Conservation (phyloP, 2,113 vertebrate species). For the Podarcis raffonei region DNA sequence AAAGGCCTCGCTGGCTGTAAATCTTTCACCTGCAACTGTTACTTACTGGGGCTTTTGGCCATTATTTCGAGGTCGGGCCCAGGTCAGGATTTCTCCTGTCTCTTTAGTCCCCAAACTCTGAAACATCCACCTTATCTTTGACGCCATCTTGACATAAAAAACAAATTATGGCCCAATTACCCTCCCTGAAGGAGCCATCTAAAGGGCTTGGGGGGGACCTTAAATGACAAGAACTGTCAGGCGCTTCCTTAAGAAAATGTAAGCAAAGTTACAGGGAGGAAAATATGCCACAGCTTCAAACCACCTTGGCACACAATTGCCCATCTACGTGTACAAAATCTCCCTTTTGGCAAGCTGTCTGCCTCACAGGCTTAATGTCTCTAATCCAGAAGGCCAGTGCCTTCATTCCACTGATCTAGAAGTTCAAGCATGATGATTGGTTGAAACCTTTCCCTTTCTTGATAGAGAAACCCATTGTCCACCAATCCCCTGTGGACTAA, state of each 20-base stretch:
- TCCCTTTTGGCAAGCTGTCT: background rate
- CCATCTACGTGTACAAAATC: background rate
- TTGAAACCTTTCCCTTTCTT: background rate
- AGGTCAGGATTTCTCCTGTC: slow-evolving; percentile 75
- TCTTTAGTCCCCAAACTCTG: slow-evolving; percentile 67
- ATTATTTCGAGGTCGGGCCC: slow-evolving; percentile 68
- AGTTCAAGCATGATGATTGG: background rate
- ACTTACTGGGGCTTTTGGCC: slow-evolving; percentile 64
- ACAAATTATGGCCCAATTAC: slow-evolving; percentile 75
- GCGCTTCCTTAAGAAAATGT: slow-evolving; percentile 50
- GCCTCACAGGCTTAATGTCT: background rate
- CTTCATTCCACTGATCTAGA: background rate
- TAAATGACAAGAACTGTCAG: slow-evolving; percentile 50
- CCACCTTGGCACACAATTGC: background rate
- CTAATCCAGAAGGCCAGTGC: background rate
- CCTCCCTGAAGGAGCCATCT: slow-evolving; percentile 14
- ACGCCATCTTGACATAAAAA: slow-evolving; percentile 76
- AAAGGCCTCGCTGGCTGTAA: slow-evolving; percentile 68
- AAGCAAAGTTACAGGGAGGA: slow-evolving; percentile 12
- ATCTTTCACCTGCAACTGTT: slow-evolving; percentile 71
- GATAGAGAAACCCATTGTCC: too few species aligned
- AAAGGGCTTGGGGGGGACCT: slow-evolving; percentile 50
- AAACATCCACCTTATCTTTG: slow-evolving; percentile 74
- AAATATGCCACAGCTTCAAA: background rate
- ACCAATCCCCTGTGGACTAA: background rate